phyloP scores from a whole-genome alignment of 2,797 vertebrate genomes.

The Coregonus suidteri region DNA sequence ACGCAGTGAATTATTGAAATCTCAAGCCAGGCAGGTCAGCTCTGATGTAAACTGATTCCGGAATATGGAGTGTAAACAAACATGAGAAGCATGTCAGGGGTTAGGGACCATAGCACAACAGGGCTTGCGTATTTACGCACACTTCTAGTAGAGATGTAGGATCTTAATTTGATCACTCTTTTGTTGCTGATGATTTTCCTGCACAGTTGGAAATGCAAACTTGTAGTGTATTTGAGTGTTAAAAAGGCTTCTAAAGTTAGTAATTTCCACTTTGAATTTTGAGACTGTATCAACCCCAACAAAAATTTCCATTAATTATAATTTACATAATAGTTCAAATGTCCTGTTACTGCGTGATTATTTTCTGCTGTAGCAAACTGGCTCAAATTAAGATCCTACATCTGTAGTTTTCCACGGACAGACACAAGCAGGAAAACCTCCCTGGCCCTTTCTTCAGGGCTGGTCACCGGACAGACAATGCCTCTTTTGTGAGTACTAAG shows the following conservation, averaged over 20 bases:
- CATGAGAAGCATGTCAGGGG: conserved; percentile 73
- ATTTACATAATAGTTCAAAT: too few species aligned
- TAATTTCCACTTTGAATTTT: too few species aligned
- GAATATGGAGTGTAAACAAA: conserved; percentile 67
- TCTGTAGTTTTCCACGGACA: conserved; percentile 45
- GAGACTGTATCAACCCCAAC: too few species aligned
- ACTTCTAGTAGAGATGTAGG: background rate
- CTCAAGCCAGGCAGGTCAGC: conserved; percentile 25
- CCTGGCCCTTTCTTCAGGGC: background rate
- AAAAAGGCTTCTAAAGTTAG: too few species aligned
- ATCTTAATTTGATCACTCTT: too few species aligned
- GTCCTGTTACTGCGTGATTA: too few species aligned
- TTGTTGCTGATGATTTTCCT: too few species aligned
- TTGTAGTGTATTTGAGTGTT: too few species aligned
- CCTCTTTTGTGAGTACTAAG: too few species aligned
- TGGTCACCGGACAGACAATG: too few species aligned
- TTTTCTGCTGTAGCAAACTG: conserved; percentile 15
- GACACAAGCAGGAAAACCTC: background rate
- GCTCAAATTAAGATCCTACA: conserved; percentile 19
- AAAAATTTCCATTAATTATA: too few species aligned
- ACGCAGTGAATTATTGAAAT: conserved; percentile 2
- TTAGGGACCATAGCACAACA: conserved; percentile 43
- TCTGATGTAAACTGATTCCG: conserved; percentile 52
- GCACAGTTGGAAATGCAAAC: too few species aligned
- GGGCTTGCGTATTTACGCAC: conserved; percentile 16